Evolutionary conservation across 1,140 invertebrate species (phyloP).

Genomic region (Macrobrachium rosenbergii): DNA sequence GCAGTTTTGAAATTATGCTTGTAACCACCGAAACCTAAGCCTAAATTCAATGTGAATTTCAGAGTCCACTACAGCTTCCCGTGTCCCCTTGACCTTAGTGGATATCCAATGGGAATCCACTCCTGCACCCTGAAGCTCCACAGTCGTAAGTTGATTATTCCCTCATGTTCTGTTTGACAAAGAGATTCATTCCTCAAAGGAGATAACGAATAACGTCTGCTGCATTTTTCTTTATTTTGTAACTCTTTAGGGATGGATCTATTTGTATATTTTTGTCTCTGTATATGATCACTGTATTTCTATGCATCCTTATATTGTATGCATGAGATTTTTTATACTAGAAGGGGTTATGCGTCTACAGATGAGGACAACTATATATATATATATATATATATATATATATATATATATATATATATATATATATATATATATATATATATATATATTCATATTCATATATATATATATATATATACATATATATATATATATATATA

Average conservation of each 20-base stretch:
- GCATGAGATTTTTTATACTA: too few relatives aligned
- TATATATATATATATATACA: conserved; percentile 6
- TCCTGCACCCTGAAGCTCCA: not conserved
- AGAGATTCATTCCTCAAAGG: too few relatives aligned
- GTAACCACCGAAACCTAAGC: too few relatives aligned
- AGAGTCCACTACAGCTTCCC: not conserved
- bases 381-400: conserved; percentile 4
- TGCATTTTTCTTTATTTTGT: not conserved
- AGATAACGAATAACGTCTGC: too few relatives aligned
- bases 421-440: conserved; percentile 17
- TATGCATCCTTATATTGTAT: too few relatives aligned
- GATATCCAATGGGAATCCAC: not conserved
- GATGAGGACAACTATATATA: not conserved
- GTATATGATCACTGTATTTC: too few relatives aligned
- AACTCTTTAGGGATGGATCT: not conserved
- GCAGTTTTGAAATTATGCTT: too few relatives aligned
- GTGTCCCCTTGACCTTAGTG: not conserved
- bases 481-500: conserved; percentile 13
- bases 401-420: not conserved
- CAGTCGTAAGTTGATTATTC: not conserved
- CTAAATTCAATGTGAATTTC: not conserved
- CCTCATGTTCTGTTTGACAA: not conserved
- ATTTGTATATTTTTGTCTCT: too few relatives aligned
- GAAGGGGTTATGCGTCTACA: too few relatives aligned
- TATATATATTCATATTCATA: not conserved